Percentiles rank a stretch among this genome's conserved stretches.
Evolutionary conservation across 64 coral and sea anemone genomes (phyloP).

Genomic region (Porites australiensis): DNA sequence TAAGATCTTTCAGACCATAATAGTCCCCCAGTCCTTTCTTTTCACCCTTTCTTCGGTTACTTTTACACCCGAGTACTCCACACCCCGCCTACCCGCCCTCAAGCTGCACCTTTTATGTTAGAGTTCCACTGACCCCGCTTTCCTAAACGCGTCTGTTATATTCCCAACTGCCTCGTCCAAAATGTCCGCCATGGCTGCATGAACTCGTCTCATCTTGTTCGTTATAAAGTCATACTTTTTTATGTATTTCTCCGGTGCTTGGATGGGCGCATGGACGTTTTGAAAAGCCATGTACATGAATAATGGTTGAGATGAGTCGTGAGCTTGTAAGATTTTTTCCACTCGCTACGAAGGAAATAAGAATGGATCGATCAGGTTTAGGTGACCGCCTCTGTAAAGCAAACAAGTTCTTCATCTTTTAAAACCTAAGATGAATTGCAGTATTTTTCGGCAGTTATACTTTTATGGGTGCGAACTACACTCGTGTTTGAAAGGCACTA

Average conservation of each 20-base stretch:
- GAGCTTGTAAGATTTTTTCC: conserved; percentile 8
- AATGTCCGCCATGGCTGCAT: conserved; percentile 20
- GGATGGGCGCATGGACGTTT: conserved; percentile 14
- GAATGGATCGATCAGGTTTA: too few species aligned
- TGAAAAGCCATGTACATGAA: conserved; percentile 49
- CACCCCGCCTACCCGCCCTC: too few species aligned
- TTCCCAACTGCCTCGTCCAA: conserved; percentile 37
- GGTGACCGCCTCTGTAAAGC: too few species aligned
- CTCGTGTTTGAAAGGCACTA: too few species aligned
- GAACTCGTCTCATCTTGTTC: not conserved
- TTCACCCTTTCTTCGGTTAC: too few species aligned
- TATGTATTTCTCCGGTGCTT: conserved; percentile 13
- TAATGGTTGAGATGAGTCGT: not conserved
- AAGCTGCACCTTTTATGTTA: not conserved
- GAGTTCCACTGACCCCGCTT: not conserved
- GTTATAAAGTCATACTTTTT: not conserved
- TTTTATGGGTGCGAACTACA: too few species aligned
- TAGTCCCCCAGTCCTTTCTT: too few species aligned
- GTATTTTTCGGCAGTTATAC: too few species aligned
- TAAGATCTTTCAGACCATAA: too few species aligned
- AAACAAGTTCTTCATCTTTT: too few species aligned
- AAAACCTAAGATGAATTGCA: too few species aligned
- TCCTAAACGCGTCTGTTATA: conserved; percentile 9
- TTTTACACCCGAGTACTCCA: too few species aligned
- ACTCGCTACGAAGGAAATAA: not conserved